phyloP scores from a whole-genome alignment of 2,113 vertebrate genomes.

The Rana temporaria region DNA sequence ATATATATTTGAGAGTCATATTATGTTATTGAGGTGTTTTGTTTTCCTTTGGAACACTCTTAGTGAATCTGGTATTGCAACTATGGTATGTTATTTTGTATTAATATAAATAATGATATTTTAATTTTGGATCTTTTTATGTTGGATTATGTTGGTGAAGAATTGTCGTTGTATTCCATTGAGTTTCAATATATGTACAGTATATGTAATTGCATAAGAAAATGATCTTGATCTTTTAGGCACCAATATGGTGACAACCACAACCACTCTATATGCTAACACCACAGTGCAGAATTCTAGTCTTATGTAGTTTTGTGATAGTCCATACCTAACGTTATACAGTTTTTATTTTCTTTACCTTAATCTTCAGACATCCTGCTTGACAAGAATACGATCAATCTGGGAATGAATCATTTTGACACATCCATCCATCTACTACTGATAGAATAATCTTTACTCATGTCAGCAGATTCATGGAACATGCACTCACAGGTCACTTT shows the following conservation, averaged over 20 bases:
- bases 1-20: too few species aligned
- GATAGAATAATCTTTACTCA: conserved; percentile 1
- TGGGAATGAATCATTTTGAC: conserved; percentile 39
- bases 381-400: conserved; percentile 18
- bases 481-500: conserved; percentile 1
- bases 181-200: too few species aligned
- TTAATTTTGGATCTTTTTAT: too few species aligned
- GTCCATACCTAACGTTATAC: neutral
- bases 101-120: too few species aligned
- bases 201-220: neutral
- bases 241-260: neutral
- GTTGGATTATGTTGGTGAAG: too few species aligned
- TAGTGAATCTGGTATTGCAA: too few species aligned
- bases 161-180: too few species aligned
- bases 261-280: neutral
- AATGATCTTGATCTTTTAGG: neutral
- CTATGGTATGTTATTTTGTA: too few species aligned
- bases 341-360: neutral
- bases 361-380: conserved; percentile 3
- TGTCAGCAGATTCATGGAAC: conserved; percentile 16
- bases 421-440: conserved; percentile 12
- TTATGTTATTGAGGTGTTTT: too few species aligned
- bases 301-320: neutral
- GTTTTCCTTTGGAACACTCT: too few species aligned
- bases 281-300: neutral